Evolutionary conservation across 2,113 vertebrate genomes (phyloP).

Genomic region (Sceloporus tristichus): DNA sequence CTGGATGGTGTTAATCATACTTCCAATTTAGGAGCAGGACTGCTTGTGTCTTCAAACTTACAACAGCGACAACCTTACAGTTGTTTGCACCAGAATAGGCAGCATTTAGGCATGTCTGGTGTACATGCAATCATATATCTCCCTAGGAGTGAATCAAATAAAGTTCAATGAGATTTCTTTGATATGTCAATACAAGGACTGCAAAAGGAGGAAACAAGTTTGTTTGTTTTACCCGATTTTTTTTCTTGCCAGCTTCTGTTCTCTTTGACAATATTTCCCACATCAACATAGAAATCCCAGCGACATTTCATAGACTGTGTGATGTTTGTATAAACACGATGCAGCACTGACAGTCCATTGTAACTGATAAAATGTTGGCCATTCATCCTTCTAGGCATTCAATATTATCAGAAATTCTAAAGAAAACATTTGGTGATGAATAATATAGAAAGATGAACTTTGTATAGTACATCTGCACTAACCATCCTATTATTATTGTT

Average conservation of each 20-base stretch:
- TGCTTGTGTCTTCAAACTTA: background rate
- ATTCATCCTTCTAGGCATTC: background rate
- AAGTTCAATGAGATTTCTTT: background rate
- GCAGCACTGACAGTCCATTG: background rate
- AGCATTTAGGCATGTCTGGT: background rate
- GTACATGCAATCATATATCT: background rate
- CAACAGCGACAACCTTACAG: background rate
- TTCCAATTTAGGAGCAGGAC: background rate
- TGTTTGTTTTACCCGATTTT: background rate
- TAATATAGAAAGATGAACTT: too few species aligned
- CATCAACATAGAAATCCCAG: too few species aligned
- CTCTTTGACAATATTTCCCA: background rate
- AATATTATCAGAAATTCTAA: background rate
- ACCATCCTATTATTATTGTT: too few species aligned
- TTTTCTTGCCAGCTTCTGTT: background rate
- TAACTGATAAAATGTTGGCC: background rate
- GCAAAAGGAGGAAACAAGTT: background rate
- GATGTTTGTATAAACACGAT: background rate
- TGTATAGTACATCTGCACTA: too few species aligned
- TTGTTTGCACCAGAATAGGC: background rate
- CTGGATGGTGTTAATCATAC: conserved; percentile 25
- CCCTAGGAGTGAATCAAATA: background rate
- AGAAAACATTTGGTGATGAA: too few species aligned
- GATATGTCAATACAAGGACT: background rate
- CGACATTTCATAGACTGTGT: background rate